These are phyloP conservation scores for Chamaea fasciata DNA, from an alignment of 2,113 vertebrate genomes.

Conservation along the genomic window DNA sequence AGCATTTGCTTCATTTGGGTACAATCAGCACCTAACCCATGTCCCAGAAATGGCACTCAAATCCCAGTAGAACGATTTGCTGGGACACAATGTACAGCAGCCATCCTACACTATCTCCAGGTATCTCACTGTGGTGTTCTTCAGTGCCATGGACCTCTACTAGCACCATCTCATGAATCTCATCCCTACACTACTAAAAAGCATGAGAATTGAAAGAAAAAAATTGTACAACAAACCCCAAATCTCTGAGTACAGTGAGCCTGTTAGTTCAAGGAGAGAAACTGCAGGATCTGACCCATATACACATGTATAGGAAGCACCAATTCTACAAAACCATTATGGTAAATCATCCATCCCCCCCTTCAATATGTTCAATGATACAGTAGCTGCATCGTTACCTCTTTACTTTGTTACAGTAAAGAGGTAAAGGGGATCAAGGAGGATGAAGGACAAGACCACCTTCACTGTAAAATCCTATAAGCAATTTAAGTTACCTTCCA, in stretches of 20 bases:
- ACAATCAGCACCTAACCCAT: neutral
- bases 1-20: neutral
- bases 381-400: neutral
- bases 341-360: neutral
- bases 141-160: neutral
- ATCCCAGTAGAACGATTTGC: neutral
- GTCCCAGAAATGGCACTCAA: neutral
- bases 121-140: neutral
- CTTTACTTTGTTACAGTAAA: neutral
- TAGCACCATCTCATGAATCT: neutral
- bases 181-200: neutral
- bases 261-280: neutral
- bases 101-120: neutral
- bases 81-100: neutral
- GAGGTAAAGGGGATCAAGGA: neutral
- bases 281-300: neutral
- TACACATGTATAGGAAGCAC: neutral
- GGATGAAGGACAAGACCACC: neutral
- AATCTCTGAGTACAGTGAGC: neutral
- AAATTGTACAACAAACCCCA: neutral
- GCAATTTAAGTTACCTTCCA: slow-evolving; percentile 9
- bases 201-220: neutral
- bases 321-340: neutral
- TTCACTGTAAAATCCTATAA: neutral
- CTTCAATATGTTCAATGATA: neutral